phyloP scores from a whole-genome alignment of 1,140 invertebrate genomes.

The Mizuhopecten yessoensis region DNA sequence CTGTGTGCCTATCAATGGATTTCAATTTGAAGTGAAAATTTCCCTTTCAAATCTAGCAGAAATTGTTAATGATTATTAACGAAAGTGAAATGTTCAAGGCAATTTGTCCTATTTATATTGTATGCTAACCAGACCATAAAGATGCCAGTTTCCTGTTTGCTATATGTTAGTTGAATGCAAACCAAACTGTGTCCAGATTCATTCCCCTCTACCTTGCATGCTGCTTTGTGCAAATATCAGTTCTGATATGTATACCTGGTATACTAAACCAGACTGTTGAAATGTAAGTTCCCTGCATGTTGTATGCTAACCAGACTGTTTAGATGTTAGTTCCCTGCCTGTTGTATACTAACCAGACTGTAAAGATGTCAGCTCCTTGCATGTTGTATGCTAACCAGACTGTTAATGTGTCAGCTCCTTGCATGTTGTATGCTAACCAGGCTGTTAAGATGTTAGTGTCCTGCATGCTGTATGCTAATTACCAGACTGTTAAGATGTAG shows the following conservation, averaged over 20 bases:
- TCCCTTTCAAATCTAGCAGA: too few species aligned
- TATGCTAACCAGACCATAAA: not conserved
- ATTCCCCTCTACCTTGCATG: too few species aligned
- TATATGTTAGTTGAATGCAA: not conserved
- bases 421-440: not conserved
- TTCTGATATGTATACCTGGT: too few species aligned
- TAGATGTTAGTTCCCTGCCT: not conserved
- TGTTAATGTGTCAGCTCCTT: not conserved
- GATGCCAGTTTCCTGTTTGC: not conserved
- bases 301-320: conserved; percentile 4
- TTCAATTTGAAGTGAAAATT: too few species aligned
- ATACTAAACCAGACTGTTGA: not conserved
- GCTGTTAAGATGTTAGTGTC: not conserved
- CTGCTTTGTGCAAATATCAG: not conserved
- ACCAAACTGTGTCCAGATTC: not conserved
- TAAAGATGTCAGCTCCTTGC: not conserved
- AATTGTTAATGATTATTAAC: too few species aligned
- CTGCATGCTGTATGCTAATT: not conserved
- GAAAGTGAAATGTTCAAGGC: too few species aligned
- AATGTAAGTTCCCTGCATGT: not conserved
- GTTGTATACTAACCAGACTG: not conserved
- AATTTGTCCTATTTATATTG: too few species aligned
- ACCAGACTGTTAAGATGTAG: not conserved
- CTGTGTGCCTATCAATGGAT: too few species aligned
- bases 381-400: not conserved